Base-by-base conservation (phyloP, 64 coral and sea anemone species). In the Hydrozoanthus tunicans region DNA sequence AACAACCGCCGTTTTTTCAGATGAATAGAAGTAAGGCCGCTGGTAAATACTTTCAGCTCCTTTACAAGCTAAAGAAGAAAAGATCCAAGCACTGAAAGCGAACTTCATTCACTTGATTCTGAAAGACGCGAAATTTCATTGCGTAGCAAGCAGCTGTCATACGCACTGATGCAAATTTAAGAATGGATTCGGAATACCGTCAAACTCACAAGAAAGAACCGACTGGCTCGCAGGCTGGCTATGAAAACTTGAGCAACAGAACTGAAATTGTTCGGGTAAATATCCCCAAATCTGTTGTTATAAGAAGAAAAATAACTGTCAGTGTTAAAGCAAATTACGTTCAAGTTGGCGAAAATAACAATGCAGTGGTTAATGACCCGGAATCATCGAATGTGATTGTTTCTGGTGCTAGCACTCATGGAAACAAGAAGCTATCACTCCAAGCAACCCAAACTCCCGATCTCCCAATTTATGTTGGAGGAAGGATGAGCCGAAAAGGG, bases 291-390 rank as follows among this genome's bases (percentile, higher is more conserved):
- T 81, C 67, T 11, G 53, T 58, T 9, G 5, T 73, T 17, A 57
- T 23, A 58, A 25, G 11, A 15, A 81, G 10, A 12, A 7, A 81
- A 62, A 10, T 81, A 59, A 51, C 6, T n/a, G 27, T 81, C 9
- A 81, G 63, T 62, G 25, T 81, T 20, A 81, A 61, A 51, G 20
- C 10, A 10, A 12, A 3, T 11, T 63, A 13, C 14, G 23, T 24
- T 6, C 79, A 81, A 64, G 58, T 81, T 59, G 79, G 79, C 23
- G 60, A 81, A 58, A 52, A 62, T 0, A 81, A 81, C 79, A 81
- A 14, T 43, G 4, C 14, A 12, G 58, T 81, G 8, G 0, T 63
- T 59, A 62, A 9, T 62, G 58, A 53, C 58, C 5, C 56, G 17
- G 20, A 81, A 62, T 12, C 3, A 9, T 65, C 23, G 12, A 17